Percentiles rank a stretch among this genome's conserved stretches.
phyloP scores from a whole-genome alignment of 2,888 invertebrate species.

The Sympetrum striolatum region DNA sequence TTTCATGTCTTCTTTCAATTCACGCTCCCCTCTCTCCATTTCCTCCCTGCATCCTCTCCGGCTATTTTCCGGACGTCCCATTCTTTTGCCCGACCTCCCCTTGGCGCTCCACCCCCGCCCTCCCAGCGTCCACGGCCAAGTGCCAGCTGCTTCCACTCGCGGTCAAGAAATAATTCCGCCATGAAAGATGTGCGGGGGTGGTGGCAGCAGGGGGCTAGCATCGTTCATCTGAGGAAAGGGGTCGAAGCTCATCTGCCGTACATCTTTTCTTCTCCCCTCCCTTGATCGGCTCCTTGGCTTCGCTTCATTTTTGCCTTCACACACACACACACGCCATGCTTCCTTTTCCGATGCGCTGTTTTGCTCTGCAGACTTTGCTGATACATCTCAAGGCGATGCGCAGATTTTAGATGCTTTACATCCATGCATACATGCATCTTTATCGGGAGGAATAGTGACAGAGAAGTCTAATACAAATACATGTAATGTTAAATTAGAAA shows the following conservation, averaged over 20 bases:
- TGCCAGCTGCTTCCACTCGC: neutral
- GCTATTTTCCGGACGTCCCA: neutral
- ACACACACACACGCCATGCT: neutral
- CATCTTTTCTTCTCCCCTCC: neutral
- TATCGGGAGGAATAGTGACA: too few species aligned
- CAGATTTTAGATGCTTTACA: too few species aligned
- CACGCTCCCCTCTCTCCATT: neutral
- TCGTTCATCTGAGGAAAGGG: neutral
- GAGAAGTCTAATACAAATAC: too few species aligned
- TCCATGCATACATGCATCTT: too few species aligned
- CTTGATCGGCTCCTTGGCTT: neutral
- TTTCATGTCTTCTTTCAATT: neutral
- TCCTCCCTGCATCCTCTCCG: neutral
- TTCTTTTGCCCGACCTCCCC: neutral
- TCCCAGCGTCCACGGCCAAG: neutral
- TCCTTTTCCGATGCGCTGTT: neutral
- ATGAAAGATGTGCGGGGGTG: neutral
- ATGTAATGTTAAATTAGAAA: too few species aligned
- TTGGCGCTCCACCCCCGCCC: neutral
- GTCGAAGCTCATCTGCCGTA: neutral
- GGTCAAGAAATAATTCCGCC: neutral
- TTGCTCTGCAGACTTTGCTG: too few species aligned
- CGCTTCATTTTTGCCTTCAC: neutral
- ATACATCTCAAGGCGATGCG: too few species aligned
- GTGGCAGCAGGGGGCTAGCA: neutral